These are phyloP conservation scores for Nysson spinosus DNA, from an alignment of 2,888 invertebrate genomes.

Conservation along the genomic window DNA sequence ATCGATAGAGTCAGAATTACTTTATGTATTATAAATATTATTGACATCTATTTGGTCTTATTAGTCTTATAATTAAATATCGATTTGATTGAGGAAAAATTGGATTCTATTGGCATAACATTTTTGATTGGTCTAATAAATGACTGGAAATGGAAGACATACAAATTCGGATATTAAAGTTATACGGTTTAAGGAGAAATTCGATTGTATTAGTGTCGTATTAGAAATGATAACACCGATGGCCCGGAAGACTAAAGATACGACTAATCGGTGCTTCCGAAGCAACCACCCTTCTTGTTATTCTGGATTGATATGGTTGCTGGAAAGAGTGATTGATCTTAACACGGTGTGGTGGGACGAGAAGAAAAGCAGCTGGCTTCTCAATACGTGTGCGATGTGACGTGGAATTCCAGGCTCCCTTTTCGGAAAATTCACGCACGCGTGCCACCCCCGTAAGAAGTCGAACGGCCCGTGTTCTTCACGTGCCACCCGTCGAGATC, in stretches of 20 bases:
- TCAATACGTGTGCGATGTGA: conserved; percentile 7
- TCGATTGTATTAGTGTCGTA: no score
- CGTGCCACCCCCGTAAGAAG: neutral
- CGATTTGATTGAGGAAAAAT: no score
- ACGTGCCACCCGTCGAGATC: neutral
- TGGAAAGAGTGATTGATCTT: conserved; percentile 8
- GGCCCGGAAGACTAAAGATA: neutral
- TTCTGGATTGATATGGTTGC: conserved; percentile 24
- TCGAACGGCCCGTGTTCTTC: neutral
- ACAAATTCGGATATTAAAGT: no score
- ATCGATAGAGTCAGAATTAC: no score
- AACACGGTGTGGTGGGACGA: conserved; percentile 10
- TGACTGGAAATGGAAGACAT: no score
- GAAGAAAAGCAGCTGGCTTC: conserved; percentile 32
- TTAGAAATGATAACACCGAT: no score
- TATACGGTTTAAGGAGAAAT: no score
- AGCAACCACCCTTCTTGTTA: conserved; percentile 6
- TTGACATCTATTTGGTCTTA: no score
- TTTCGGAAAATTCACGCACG: conserved; percentile 28
- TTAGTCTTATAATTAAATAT: no score
- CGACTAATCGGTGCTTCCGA: neutral
- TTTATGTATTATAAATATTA: no score
- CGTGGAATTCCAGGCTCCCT: conserved; percentile 21
- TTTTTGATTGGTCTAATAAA: no score
- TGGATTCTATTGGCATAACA: no score